These are phyloP conservation scores for Dendrolimus kikuchii DNA, from an alignment of 1,140 invertebrate species.

Conservation along the genomic window DNA sequence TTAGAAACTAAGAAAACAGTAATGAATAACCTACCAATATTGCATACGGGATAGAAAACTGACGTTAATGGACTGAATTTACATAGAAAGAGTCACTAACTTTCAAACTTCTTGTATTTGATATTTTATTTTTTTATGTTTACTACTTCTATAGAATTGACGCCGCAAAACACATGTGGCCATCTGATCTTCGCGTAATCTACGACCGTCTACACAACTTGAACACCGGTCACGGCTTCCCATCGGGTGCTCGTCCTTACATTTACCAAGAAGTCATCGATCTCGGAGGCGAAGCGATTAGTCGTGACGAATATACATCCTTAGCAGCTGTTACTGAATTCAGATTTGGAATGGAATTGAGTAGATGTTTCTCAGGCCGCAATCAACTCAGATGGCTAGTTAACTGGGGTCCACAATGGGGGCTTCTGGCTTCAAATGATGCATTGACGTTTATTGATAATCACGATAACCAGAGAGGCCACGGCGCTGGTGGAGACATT, in stretches of 20 bases:
- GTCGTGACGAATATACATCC: slow-evolving; percentile 76
- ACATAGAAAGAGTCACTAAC: no score
- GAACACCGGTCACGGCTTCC: slow-evolving; percentile 75
- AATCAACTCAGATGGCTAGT: slow-evolving; percentile 54
- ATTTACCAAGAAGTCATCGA: slow-evolving; percentile 90
- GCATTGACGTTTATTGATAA: slow-evolving; percentile 79
- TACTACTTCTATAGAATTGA: slow-evolving; percentile 71
- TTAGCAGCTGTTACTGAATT: slow-evolving; percentile 85
- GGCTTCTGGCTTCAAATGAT: slow-evolving; percentile 69
- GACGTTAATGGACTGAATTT: no score
- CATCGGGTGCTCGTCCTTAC: slow-evolving; percentile 73
- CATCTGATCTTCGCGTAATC: slow-evolving; percentile 78
- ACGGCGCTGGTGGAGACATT: slow-evolving; percentile 73
- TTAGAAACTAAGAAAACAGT: no score
- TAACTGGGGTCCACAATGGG: slow-evolving; percentile 75
- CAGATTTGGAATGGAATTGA: slow-evolving; percentile 55
- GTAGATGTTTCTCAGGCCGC: slow-evolving; percentile 44
- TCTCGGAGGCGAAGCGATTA: slow-evolving; percentile 78
- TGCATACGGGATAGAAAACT: no score
- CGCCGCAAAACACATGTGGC: slow-evolving; percentile 89
- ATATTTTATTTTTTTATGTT: no score
- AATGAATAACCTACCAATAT: no score
- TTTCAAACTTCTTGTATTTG: no score
- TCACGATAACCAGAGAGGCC: slow-evolving; percentile 74
- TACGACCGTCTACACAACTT: slow-evolving; percentile 75